phyloP scores from a whole-genome alignment of 2,888 invertebrate species.

The Epistrophe grossulariae region DNA sequence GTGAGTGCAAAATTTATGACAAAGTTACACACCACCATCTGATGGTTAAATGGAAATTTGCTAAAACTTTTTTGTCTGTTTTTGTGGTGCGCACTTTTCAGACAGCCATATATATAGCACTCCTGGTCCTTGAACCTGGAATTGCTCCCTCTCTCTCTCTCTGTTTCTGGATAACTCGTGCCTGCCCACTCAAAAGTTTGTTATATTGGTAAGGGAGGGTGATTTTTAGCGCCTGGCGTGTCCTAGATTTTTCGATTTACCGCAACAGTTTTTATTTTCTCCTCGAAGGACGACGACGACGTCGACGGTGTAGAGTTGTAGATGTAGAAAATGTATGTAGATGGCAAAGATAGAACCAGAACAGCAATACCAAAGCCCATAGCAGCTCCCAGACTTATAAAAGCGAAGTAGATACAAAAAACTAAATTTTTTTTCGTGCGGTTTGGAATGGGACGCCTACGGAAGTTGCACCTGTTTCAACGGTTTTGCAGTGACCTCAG shows the following conservation, averaged over 20 bases:
- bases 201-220: not conserved
- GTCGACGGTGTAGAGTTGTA: not conserved
- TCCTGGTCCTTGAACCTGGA: slow-evolving; percentile 7
- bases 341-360: slow-evolving; percentile 20
- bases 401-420: slow-evolving; percentile 32
- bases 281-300: not conserved
- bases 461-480: slow-evolving; percentile 60
- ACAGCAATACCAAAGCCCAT: not conserved
- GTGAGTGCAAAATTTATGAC: slow-evolving; percentile 74
- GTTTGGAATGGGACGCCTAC: slow-evolving; percentile 39
- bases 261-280: slow-evolving; percentile 47
- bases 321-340: slow-evolving; percentile 19
- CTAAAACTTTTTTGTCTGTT: slow-evolving; percentile 33
- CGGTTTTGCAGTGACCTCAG: slow-evolving; percentile 61
- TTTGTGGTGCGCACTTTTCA: slow-evolving; percentile 40
- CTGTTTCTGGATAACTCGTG: not conserved
- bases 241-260: slow-evolving; percentile 72
- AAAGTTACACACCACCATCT: slow-evolving; percentile 67
- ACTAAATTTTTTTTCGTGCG: not conserved
- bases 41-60: slow-evolving; percentile 69
- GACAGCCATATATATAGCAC: slow-evolving; percentile 15
- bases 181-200: slow-evolving; percentile 2
- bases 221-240: slow-evolving; percentile 38
- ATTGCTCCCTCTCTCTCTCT: not conserved
- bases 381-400: not conserved